These are phyloP conservation scores for Cataglyphis cursor DNA, from an alignment of 2,888 invertebrate genomes.

Conservation along the genomic window DNA sequence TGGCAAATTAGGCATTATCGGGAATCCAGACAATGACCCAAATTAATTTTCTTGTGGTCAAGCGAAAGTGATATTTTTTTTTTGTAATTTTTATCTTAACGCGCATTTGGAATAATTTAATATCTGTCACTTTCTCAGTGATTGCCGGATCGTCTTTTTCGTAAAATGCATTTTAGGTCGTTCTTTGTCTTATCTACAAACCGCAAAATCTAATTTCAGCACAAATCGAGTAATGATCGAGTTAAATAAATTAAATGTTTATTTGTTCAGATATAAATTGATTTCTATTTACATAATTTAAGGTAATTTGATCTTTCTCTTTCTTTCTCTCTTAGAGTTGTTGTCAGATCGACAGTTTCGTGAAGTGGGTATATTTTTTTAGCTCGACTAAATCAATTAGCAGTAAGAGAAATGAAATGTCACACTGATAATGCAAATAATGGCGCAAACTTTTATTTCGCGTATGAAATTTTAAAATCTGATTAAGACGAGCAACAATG, in stretches of 20 bases:
- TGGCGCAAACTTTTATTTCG: conserved; percentile 5
- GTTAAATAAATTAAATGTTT: not conserved
- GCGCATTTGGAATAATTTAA: conserved; percentile 31
- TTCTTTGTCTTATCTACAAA: not conserved
- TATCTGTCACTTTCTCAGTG: conserved; percentile 28
- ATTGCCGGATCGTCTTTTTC: not conserved
- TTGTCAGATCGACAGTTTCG: not conserved
- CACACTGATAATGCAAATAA: conserved; percentile 18
- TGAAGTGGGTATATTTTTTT: conserved; percentile 7
- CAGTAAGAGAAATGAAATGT: conserved; percentile 34
- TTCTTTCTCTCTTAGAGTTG: not conserved
- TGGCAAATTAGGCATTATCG: conserved; percentile 15
- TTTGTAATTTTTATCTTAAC: conserved; percentile 20
- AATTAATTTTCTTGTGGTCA: conserved; percentile 28
- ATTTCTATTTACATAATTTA: not conserved
- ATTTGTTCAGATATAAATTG: not conserved
- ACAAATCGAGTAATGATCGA: conserved; percentile 12
- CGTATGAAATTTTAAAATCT: not conserved
- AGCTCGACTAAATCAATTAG: not conserved
- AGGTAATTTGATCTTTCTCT: conserved; percentile 2
- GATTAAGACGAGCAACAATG: not conserved
- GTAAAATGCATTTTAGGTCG: not conserved
- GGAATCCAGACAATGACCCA: conserved; percentile 9
- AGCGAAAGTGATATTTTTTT: conserved; percentile 12
- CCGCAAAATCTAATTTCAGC: not conserved